Base-by-base conservation (phyloP, 2,797 vertebrate species). In the Dermochelys coriacea region DNA sequence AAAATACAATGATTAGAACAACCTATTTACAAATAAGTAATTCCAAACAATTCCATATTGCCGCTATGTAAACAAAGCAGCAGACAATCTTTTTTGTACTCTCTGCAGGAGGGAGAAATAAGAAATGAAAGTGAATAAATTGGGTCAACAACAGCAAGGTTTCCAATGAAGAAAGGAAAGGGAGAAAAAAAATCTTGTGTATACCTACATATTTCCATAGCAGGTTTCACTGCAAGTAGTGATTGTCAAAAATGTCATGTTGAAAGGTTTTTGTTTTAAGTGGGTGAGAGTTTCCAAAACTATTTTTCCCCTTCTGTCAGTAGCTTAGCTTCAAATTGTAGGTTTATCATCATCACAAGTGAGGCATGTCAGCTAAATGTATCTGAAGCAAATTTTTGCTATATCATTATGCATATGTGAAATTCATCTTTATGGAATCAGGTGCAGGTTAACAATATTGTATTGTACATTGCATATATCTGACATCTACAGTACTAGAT, bases 281-380 rank as follows among this genome's bases (percentile, higher is more conserved):
- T 91, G 71, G 74, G 8, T 85, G 29, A 74, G 88, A 8, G 12
- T 64, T 95, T 91, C 21, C 10, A 94, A 94, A 94, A 71, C 59
- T 86, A 16, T 1, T 79, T 90, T 87, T 89, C 37, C 86, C 87
- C 37, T 57, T 86, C 16, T 85, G 50, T 96, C 52, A 90, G 29
- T 61, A 45, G 12, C 49, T 94, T 89, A 93, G 52, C 23, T 96
- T 93, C 89, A 86, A 91, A 92, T 85, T 93, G 31, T 57, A 74
- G 16, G 6, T 51, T 95, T 93, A 57, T 93, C 34, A 29, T 80
- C 80, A 91, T 88, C 84, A 77, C 4, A 85, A n/a, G 34, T 81
- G 54, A 86, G 55, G 21, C 6, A 57, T 94, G 45, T 89, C 83
- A 93, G 77, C 59, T 83, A 6, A 81, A 83, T 41, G 0, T 5